A percentile compares a stretch with the other conserved stretches of the same genome.
phyloP scores from a whole-genome alignment of 2,888 invertebrate genomes.

The Archips xylosteana region DNA sequence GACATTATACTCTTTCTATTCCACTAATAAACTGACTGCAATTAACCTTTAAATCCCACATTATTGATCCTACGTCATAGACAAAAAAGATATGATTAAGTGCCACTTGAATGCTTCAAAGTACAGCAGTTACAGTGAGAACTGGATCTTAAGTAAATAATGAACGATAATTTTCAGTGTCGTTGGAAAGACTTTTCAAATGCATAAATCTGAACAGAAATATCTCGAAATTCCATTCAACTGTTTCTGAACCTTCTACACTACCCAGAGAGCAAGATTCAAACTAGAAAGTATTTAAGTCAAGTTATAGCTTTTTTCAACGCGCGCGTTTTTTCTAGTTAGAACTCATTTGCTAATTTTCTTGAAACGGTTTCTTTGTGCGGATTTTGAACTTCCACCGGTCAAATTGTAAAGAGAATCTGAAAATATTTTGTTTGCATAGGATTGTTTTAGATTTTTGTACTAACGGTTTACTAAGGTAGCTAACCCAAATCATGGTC shows the following conservation, averaged over 20 bases:
- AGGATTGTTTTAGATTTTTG: neutral
- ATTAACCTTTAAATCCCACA: too few relatives aligned
- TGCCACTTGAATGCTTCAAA: too few relatives aligned
- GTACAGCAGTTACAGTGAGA: too few relatives aligned
- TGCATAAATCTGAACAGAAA: neutral
- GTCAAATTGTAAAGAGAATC: too few relatives aligned
- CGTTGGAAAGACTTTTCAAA: neutral
- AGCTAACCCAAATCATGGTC: too few relatives aligned
- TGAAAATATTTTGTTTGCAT: neutral
- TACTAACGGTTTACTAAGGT: neutral
- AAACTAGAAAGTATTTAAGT: neutral
- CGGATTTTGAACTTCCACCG: neutral
- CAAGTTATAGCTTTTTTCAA: neutral
- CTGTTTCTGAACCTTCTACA: neutral
- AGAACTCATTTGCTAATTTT: neutral
- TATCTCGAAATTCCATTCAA: neutral
- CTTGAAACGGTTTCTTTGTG: neutral
- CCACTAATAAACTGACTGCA: too few relatives aligned
- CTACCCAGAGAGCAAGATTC: neutral
- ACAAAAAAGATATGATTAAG: too few relatives aligned
- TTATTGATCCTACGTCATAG: too few relatives aligned
- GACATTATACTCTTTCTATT: too few relatives aligned
- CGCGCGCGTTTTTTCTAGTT: constrained; percentile 3
- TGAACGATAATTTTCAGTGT: neutral
- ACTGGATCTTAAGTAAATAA: too few relatives aligned